A percentile compares a stretch with the other conserved stretches of the same genome.
These are phyloP conservation scores for Philotrypesis tridentata DNA, from an alignment of 1,140 invertebrate genomes.

Conservation along the genomic window DNA sequence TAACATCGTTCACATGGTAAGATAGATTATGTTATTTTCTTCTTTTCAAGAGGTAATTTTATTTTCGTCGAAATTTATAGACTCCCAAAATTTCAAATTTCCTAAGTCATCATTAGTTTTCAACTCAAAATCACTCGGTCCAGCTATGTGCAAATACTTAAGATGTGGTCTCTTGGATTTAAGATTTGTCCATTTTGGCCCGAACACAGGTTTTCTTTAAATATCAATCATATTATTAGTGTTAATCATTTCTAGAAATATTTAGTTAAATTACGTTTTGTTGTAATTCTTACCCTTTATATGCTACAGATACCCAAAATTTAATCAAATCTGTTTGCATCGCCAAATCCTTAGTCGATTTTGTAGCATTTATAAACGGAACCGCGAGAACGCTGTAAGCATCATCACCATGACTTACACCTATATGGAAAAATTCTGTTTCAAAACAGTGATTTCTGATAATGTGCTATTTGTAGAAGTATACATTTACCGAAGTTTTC, in stretches of 20 bases:
- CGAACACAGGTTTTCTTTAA: conserved; percentile 7
- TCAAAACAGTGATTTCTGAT: not conserved
- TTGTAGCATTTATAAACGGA: not conserved
- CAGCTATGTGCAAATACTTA: not conserved
- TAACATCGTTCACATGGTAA: too few species aligned
- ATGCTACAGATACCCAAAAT: conserved; percentile 8
- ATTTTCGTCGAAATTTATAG: too few species aligned
- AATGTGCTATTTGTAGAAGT: not conserved
- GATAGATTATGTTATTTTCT: too few species aligned
- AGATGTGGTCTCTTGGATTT: not conserved
- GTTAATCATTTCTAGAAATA: not conserved
- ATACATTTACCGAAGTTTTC: not conserved
- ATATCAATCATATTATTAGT: not conserved
- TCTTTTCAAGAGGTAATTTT: too few species aligned
- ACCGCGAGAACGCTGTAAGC: not conserved
- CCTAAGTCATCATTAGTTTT: too few species aligned
- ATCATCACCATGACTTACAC: conserved; percentile 18
- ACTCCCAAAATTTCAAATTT: too few species aligned
- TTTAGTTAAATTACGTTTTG: not conserved
- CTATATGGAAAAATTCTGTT: too few species aligned
- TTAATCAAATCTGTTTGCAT: conserved; percentile 14
- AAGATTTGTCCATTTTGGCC: not conserved
- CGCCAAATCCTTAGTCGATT: not conserved
- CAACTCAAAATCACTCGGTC: too few species aligned
- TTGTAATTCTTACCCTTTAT: not conserved